Base-by-base conservation (phyloP, 1,140 invertebrate genomes). In the Cryptotermes secundus region DNA sequence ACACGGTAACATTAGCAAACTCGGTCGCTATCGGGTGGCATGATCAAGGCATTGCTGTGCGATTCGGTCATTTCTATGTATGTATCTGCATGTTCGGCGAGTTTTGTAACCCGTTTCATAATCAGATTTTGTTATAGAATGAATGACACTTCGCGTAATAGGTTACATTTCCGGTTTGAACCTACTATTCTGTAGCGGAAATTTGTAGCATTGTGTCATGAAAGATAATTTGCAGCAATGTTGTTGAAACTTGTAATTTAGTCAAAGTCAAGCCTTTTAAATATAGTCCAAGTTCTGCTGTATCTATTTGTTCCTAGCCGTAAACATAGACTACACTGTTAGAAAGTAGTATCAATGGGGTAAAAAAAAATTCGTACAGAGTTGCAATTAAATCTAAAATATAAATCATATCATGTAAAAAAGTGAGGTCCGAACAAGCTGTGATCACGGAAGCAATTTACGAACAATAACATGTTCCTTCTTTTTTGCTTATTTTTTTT, bases 321-420 rank as follows among this genome's bases (percentile, higher is more conserved):
- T 72, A n/a, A 72, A 72, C 59, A 72, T 31, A 72, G 59, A n/a
- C n/a, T 31, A 22, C 19, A 59, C 3, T 59, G 59, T 4, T 1
- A 72, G 12, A n/a, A 7, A n/a, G 45, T 22, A 49, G 45, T 19
- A 49, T 14, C 19, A 49, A 3, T 19, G n/a, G n/a, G n/a, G n/a
- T n/a, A 31, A 72, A 72, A 72, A 31, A 7, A n/a, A 7, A 31
- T 72, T 72, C 7, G 59, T 7, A 72, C n/a, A 26, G 3, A 72
- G n/a, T n/a, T 72, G n/a, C 59, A 72, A 72, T 72, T 72, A 72
- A 72, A 72, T 72, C n/a, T n/a, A 72, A 72, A 72, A 72, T 72
- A 72, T 72, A 72, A 72, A 72, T 72, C 59, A 31, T 72, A 72
- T 72, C 59, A 1, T 26, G 4, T 12, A 72, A 72, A 72, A 72